Evolutionary conservation across 1,140 invertebrate genomes (phyloP), one percentile per base, ranked within the genome.

Genomic region (fruit fly (Drosophila melanogaster)): DNA sequence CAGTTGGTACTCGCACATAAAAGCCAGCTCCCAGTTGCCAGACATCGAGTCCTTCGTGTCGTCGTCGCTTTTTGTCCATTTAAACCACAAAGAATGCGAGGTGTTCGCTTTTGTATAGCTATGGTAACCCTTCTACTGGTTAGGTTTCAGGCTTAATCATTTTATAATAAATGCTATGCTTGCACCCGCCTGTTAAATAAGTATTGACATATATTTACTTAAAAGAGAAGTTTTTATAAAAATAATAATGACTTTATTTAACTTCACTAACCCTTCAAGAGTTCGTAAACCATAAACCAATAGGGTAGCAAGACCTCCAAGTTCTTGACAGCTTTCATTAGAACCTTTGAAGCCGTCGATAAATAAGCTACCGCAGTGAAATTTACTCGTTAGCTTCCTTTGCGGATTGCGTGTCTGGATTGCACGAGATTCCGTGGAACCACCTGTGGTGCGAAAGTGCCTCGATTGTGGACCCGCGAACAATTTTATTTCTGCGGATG

Each of bases 361-460:
- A 61, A 50, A 43, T 50, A 61, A 64, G 35, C 19, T 66, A 66
- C 57, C 14, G 24, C 57, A 17, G 37, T 62, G 6, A 24, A 50
- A 66, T 43, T 3, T n/a, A 33, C n/a, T 51, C 6, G 3, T 19
- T 26, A 37, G 7, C 30, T 46, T 30, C 15, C 57, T 17, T 44
- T 47, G 12, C 1, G 24, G 41, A 69, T 70, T 70, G 66, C 66
- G 66, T 70, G 64, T 70, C 19, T 19, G n/a, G 50, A 4, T 30
- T 47, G 43, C 43, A 44, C 15, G 35, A 53, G 47, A 53, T 22
- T 49, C 43, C 14, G 11, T 40, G 26, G 26, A 47, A 35, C 62
- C 66, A 70, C 66, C 66, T 69, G 64, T 54, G 12, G 62, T 67
- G 66, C 66, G 38, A 35, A 66, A 35, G 30, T 38, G n/a, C n/a